Base-by-base conservation (phyloP, 1,140 invertebrate species). In the Amphibalanus amphitrite region DNA sequence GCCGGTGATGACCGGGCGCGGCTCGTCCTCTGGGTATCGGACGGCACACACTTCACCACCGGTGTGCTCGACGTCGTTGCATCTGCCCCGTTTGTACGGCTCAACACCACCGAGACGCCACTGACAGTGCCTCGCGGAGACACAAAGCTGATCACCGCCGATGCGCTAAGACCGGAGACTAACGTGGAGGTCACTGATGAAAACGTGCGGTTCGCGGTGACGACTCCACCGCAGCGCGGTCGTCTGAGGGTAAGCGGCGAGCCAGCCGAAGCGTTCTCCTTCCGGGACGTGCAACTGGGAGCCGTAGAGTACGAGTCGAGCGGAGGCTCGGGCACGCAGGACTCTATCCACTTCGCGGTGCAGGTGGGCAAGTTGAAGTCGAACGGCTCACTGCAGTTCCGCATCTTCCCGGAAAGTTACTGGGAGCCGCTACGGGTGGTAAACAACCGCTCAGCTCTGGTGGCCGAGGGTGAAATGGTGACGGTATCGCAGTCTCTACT, bases 381-480 rank as follows among this genome's bases (percentile, higher is more conserved):
- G 3, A 28, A 67, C n/a, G 65, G 65, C 23, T 28, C 65, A 3
- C 65, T 29, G 69, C 47, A 3, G 28, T 64, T 25, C 20, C 73
- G 74, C 29, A 74, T 94, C 73, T 91, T 89, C 78, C 90, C 91
- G 0, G 88, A 89, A 15, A 88, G 86, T 71, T 95, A 92, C 77
- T 95, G 91, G 91, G 89, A 95, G 78, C 86, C 89, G 0, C 78
- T 94, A 67, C 82, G 85, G 69, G 83, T 92, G 3, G 84, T 85
- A 64, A 85, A 84, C 70, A 78, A 79, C 72, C 83, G 85, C 75
- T 86, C 87, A 0, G 80, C 92, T 10, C 83, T 86, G 67, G 90
- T 94, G 0, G 90, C 93, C 77, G 91, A 93, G 78, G 90, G 89
- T 0, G 92, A 90, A 0, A 90, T 89, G 77, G 88, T 90, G 29